Evolutionary conservation across 37 sponge, comb jelly and placozoan genomes (phyloP).

Genomic region (Crambe crambe): DNA sequence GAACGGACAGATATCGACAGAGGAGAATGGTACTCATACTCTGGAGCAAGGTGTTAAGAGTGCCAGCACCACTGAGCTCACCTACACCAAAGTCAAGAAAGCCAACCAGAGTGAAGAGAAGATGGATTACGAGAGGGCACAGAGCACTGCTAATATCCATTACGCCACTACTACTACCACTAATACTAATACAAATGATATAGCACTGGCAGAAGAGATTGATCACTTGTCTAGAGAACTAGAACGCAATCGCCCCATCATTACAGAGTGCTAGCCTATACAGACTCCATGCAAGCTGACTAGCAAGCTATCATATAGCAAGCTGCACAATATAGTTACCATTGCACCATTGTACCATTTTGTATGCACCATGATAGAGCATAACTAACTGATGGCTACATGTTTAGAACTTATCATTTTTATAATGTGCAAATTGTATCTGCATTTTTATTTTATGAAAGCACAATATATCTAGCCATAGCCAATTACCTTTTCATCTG

Average conservation of each 20-base stretch:
- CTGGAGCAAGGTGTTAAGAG: neutral
- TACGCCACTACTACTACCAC: neutral
- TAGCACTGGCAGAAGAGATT: neutral
- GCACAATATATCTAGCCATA: too few species aligned
- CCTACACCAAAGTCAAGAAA: neutral
- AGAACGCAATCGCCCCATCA: neutral
- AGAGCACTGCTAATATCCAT: neutral
- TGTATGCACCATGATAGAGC: too few species aligned
- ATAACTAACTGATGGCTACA: too few species aligned
- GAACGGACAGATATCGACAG: neutral
- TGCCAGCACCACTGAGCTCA: neutral
- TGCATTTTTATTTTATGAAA: too few species aligned
- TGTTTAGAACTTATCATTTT: too few species aligned
- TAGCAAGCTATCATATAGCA: neutral
- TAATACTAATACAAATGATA: neutral
- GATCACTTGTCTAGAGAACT: neutral
- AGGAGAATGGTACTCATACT: too few species aligned
- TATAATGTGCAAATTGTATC: too few species aligned
- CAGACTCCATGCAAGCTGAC: neutral
- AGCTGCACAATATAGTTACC: too few species aligned
- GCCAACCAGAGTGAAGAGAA: neutral
- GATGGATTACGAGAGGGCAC: neutral
- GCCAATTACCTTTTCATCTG: too few species aligned
- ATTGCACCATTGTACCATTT: too few species aligned
- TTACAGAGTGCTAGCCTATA: neutral